Evolutionary conservation across 2,888 invertebrate genomes (phyloP).

Genomic region (Drosophila neotestacea): DNA sequence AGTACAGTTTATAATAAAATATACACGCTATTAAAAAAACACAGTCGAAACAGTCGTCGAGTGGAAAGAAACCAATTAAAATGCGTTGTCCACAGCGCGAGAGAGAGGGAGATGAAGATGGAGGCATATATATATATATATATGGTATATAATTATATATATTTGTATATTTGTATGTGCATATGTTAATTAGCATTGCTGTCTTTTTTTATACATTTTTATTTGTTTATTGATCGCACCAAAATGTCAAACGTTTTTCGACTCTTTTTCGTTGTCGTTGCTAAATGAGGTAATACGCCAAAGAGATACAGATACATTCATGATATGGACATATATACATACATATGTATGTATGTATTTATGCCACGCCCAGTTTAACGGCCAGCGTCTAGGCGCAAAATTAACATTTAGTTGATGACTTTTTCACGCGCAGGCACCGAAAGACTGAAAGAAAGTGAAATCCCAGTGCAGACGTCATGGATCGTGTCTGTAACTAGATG

Average conservation of each 20-base stretch:
- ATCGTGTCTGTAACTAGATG: constrained; percentile 2
- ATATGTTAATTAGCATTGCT: constrained; percentile 79
- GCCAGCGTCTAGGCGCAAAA: constrained; percentile 48
- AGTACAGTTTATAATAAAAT: constrained; percentile 74
- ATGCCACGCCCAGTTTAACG: constrained; percentile 54
- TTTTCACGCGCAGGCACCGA: constrained; percentile 36
- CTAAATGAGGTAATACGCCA: constrained; percentile 73
- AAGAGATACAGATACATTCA: constrained; percentile 29
- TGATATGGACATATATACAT: neutral
- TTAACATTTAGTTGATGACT: constrained; percentile 66
- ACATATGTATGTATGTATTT: neutral
- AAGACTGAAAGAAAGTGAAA: constrained; percentile 54
- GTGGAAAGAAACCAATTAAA: constrained; percentile 79
- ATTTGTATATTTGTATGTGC: constrained; percentile 35
- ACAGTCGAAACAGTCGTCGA: constrained; percentile 62
- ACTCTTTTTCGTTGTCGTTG: constrained; percentile 45
- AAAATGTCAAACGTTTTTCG: constrained; percentile 80
- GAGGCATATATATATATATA: constrained; percentile 29
- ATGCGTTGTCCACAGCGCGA: constrained; percentile 43
- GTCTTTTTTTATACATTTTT: constrained; percentile 59
- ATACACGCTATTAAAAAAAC: constrained; percentile 27
- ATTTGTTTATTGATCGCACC: constrained; percentile 75
- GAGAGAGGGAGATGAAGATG: constrained; percentile 30
- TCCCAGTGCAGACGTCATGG: constrained; percentile 46
- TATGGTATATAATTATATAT: constrained; percentile 48